phyloP scores from a whole-genome alignment of 2,797 vertebrate species.

The Nannoperca australis region DNA sequence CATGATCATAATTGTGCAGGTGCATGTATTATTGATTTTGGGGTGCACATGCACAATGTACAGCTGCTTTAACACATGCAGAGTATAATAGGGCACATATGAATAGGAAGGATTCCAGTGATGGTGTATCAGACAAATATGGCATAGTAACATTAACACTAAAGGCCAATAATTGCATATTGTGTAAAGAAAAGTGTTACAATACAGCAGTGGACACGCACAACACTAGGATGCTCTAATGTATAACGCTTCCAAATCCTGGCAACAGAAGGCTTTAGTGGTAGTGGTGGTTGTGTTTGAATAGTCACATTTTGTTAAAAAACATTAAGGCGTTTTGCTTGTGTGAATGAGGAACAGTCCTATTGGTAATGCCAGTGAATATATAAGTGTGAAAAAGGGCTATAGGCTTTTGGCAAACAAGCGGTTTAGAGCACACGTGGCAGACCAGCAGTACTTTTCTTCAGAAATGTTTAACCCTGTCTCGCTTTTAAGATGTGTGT shows the following conservation, averaged over 20 bases:
- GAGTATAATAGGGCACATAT: neutral
- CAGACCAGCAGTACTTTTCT: conserved; percentile 3
- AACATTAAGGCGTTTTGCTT: neutral
- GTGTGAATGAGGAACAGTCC: conserved; percentile 10
- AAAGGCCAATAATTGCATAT: conserved; percentile 20
- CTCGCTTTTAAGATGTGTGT: conserved; percentile 46
- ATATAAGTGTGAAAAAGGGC: conserved; percentile 5
- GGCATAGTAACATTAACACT: conserved; percentile 6
- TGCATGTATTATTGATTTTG: neutral
- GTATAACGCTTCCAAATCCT: conserved; percentile 5
- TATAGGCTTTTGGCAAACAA: conserved; percentile 19
- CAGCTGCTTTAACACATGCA: conserved; percentile 1
- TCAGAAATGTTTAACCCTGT: conserved; percentile 36
- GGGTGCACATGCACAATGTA: neutral
- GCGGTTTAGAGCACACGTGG: neutral
- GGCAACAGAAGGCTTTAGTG: conserved; percentile 12
- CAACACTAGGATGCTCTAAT: conserved; percentile 6
- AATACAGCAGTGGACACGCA: conserved; percentile 20
- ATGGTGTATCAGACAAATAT: conserved; percentile 10
- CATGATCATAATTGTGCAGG: neutral
- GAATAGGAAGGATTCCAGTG: neutral
- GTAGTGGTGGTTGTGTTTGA: conserved; percentile 1
- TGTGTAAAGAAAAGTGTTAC: conserved; percentile 40
- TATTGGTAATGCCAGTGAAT: neutral
- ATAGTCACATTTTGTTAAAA: conserved; percentile 9